Evolutionary conservation across 2,113 vertebrate species (phyloP).

Genomic region (Mystacornis crossleyi): DNA sequence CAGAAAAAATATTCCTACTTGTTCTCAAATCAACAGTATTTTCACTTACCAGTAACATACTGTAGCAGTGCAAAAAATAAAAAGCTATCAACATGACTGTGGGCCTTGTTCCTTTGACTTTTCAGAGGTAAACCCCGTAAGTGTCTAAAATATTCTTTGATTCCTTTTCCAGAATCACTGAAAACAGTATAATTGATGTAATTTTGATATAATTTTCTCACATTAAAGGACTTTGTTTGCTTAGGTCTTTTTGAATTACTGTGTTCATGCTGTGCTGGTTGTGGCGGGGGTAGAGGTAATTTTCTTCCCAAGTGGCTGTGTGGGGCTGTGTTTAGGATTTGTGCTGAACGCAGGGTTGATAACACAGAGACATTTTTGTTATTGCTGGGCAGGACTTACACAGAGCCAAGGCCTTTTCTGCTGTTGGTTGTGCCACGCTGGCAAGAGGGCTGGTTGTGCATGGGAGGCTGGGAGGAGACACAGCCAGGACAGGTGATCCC

Average conservation of each 20-base stretch:
- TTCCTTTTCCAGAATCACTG: neutral
- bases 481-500: neutral
- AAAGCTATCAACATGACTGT: neutral
- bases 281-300: neutral
- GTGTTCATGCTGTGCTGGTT: neutral
- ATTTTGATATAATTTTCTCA: neutral
- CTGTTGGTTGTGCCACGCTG: fast-evolving
- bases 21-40: neutral
- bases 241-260: neutral
- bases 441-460: fast-evolving
- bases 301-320: neutral
- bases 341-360: neutral
- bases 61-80: neutral
- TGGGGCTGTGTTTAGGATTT: neutral
- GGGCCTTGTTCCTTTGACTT: neutral
- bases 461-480: neutral
- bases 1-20: neutral
- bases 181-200: neutral
- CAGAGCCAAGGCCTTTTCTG: neutral
- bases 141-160: neutral
- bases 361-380: neutral
- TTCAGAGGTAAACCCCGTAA: neutral
- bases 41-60: neutral
- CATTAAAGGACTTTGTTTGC: neutral
- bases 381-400: neutral